These are phyloP conservation scores for Itoplectis maculator DNA, from an alignment of 2,888 invertebrate genomes.

Conservation along the genomic window DNA sequence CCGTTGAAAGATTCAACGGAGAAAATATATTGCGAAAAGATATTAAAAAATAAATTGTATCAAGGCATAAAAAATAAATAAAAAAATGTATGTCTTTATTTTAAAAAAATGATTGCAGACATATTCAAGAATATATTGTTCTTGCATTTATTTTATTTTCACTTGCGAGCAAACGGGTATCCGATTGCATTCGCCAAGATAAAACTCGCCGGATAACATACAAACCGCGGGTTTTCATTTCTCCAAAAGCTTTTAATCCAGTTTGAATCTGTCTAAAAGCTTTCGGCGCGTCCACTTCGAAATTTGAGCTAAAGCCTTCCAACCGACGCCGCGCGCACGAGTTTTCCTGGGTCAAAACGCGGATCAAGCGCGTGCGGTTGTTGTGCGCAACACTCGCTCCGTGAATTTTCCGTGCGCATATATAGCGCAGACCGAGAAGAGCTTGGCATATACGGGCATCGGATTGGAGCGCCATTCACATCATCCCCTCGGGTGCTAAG, in stretches of 20 bases:
- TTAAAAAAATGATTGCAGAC: no score
- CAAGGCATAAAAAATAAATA: no score
- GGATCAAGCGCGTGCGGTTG: constrained; percentile 17
- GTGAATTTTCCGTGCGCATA: background rate
- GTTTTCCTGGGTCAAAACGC: background rate
- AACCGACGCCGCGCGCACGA: background rate
- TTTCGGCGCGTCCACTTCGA: background rate
- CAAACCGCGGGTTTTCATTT: background rate
- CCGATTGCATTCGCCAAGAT: background rate
- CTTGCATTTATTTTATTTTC: no score
- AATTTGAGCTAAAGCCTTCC: constrained; percentile 3
- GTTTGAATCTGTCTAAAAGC: constrained; percentile 3
- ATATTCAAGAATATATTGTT: no score
- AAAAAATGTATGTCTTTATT: no score
- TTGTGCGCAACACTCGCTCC: background rate
- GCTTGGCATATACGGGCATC: constrained; percentile 1
- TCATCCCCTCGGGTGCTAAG: constrained; percentile 47
- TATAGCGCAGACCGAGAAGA: background rate
- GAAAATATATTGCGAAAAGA: background rate
- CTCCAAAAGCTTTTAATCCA: constrained; percentile 5
- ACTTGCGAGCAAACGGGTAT: no score
- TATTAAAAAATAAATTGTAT: no score
- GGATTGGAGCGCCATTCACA: constrained; percentile 7
- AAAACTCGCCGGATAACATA: background rate
- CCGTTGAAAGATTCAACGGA: constrained; percentile 64